These are phyloP conservation scores for Psittacus erithacus DNA, from an alignment of 2,113 vertebrate genomes.

Conservation along the genomic window DNA sequence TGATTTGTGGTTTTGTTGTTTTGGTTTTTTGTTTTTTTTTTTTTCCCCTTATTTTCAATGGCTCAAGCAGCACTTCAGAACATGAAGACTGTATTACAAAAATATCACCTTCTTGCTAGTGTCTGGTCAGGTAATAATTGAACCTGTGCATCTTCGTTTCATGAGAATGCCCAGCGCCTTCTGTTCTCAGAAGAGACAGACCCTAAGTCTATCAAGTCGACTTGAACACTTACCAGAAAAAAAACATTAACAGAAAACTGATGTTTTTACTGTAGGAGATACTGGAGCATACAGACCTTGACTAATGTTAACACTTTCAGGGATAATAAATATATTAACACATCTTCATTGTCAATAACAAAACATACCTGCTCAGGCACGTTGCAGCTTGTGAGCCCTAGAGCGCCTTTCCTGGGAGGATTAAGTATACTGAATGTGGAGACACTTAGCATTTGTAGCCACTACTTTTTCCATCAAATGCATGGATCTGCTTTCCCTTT, in stretches of 20 bases:
- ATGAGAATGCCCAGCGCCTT: background rate
- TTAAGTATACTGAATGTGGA: background rate
- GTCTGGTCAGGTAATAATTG: background rate
- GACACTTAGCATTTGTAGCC: background rate
- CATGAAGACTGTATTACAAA: background rate
- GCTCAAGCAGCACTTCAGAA: background rate
- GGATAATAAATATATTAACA: slow-evolving; percentile 37
- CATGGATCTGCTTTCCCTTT: background rate
- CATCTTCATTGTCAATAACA: background rate
- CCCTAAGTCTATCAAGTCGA: background rate
- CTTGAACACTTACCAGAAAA: background rate
- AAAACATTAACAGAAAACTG: background rate
- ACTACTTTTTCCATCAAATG: background rate
- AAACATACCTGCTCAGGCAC: slow-evolving; percentile 7
- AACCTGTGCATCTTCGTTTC: background rate
- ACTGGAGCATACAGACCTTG: background rate
- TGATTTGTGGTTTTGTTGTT: background rate
- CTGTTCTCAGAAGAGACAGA: background rate
- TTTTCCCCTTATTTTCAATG: background rate
- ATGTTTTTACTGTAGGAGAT: background rate
- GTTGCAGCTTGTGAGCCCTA: background rate
- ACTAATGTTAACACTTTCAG: background rate
- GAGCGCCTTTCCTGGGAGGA: background rate
- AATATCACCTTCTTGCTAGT: background rate
- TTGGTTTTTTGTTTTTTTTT: background rate